Evolutionary conservation across 2,888 invertebrate genomes (phyloP).

Genomic region (Eurytoma adleriae): DNA sequence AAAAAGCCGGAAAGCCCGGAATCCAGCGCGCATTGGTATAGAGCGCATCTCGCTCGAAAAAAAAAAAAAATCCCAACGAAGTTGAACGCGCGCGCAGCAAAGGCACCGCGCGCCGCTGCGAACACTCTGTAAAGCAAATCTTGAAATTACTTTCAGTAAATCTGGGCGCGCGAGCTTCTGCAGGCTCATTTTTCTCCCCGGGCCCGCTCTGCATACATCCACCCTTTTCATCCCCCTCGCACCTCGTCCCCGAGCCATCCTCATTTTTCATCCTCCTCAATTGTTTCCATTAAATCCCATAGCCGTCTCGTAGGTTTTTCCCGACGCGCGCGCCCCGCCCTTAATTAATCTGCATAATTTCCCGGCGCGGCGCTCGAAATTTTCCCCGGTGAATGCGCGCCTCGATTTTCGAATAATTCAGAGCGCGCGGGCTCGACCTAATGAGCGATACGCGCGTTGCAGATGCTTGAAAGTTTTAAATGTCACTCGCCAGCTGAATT

Average conservation of each 20-base stretch:
- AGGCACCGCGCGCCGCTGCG: neutral
- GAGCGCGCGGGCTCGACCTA: neutral
- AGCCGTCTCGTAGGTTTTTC: slow-evolving; percentile 6
- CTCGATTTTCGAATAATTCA: slow-evolving; percentile 24
- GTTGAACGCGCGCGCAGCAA: neutral
- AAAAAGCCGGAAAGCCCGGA: neutral
- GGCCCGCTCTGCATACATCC: slow-evolving; percentile 34
- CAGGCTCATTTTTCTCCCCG: slow-evolving; percentile 42
- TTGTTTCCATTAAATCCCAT: slow-evolving; percentile 35
- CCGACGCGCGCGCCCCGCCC: neutral
- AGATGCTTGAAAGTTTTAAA: slow-evolving; percentile 32
- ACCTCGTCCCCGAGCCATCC: neutral
- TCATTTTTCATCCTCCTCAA: slow-evolving; percentile 24
- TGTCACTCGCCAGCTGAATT: neutral
- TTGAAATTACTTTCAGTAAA: slow-evolving; percentile 54
- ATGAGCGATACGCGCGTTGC: neutral
- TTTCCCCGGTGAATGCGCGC: neutral
- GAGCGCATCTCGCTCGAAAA: neutral
- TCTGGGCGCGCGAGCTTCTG: slow-evolving; percentile 30
- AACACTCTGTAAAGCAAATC: slow-evolving; percentile 51
- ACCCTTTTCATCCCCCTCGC: neutral
- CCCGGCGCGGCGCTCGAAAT: neutral
- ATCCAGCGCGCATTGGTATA: neutral
- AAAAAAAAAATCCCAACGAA: neutral
- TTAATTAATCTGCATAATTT: slow-evolving; percentile 41